phyloP scores from a whole-genome alignment of 2,797 vertebrate species.

The Propithecus perrieri region DNA sequence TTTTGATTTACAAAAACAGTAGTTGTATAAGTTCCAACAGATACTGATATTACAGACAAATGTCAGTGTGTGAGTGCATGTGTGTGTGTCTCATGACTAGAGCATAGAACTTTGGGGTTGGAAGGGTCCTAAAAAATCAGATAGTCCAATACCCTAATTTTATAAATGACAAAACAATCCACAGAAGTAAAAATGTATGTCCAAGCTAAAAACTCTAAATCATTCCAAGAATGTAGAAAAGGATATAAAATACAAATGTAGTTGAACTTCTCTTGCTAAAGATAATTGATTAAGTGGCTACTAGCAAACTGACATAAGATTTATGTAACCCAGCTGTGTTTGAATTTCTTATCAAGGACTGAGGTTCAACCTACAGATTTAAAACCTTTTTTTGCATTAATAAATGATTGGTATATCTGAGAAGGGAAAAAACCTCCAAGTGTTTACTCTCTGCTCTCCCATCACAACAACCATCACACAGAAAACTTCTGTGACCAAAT shows the following conservation, averaged over 20 bases:
- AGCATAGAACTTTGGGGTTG: not conserved
- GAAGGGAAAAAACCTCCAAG: not conserved
- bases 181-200: not conserved
- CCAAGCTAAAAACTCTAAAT: not conserved
- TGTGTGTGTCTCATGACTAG: not conserved
- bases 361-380: not conserved
- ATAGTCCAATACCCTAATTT: not conserved
- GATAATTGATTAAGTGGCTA: not conserved
- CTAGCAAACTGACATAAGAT: not conserved
- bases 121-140: not conserved
- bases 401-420: not conserved
- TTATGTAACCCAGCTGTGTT: not conserved
- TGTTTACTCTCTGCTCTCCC: not conserved
- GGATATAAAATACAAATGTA: not conserved
- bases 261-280: not conserved
- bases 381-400: not conserved
- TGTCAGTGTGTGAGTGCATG: not conserved
- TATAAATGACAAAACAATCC: not conserved
- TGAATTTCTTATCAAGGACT: conserved; percentile 9
- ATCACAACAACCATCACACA: not conserved
- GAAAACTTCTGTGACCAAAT: not conserved
- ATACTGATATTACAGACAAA: not conserved
- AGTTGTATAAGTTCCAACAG: not conserved
- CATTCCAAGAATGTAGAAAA: not conserved
- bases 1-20: not conserved